Conservation (phyloP, 2,888 invertebrate species). For the Tyria jacobaeae region DNA sequence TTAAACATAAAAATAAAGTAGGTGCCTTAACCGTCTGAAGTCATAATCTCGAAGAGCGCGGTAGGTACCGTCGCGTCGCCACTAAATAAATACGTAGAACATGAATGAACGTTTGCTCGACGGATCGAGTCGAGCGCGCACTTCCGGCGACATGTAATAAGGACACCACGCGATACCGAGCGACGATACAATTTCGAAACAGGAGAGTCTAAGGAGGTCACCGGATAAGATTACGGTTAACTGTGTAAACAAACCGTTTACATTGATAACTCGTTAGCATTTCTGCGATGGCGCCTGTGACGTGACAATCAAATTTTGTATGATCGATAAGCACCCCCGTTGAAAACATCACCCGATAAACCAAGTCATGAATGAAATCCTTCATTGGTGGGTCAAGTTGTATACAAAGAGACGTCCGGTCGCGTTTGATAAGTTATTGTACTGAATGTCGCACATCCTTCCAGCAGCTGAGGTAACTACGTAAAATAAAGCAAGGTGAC, state of each 20-base stretch:
- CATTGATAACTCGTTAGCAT: constrained; percentile 83
- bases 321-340: constrained; percentile 66
- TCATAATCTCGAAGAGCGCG: constrained; percentile 60
- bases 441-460: constrained; percentile 15
- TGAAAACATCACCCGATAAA: constrained; percentile 35
- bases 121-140: constrained; percentile 71
- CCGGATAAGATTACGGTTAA: constrained; percentile 86
- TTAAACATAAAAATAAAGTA: constrained; percentile 51
- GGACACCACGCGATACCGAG: constrained; percentile 77
- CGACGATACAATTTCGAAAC: constrained; percentile 83
- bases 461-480: constrained; percentile 11
- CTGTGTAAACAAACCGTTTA: constrained; percentile 86
- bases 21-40: constrained; percentile 47
- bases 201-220: constrained; percentile 85
- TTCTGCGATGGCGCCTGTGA: constrained; percentile 83
- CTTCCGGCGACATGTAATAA: constrained; percentile 81
- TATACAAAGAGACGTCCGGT: constrained; percentile 41
- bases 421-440: constrained; percentile 10
- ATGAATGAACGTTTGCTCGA: constrained; percentile 79
- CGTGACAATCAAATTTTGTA: constrained; percentile 66
- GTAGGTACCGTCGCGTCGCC: constrained; percentile 63
- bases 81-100: constrained; percentile 79
- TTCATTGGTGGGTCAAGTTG: constrained; percentile 40
- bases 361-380: constrained; percentile 44
- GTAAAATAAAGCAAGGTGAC: background rate